Evolutionary conservation across 1,140 invertebrate species (phyloP).

Genomic region (Vanessa atalanta): DNA sequence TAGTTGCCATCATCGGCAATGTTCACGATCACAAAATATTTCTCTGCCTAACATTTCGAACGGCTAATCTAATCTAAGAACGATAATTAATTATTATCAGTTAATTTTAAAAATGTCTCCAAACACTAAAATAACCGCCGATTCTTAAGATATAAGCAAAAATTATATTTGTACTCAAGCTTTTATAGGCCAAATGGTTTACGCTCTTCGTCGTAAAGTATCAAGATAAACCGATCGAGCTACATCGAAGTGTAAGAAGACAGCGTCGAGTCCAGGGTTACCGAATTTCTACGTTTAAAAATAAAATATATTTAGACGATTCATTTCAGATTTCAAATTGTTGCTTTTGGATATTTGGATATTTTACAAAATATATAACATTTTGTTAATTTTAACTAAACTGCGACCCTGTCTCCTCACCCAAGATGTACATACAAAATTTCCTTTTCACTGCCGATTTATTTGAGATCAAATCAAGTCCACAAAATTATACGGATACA

Average conservation of each 20-base stretch:
- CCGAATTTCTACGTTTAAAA: not conserved
- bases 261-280: not conserved
- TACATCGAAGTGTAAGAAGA: conserved; percentile 16
- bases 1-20: conserved; percentile 45
- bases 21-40: conserved; percentile 69
- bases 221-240: conserved; percentile 1
- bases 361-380: not conserved
- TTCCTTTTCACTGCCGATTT: conserved; percentile 47
- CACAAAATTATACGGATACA: conserved; percentile 55
- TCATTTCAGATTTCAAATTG: not conserved
- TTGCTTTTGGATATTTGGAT: not conserved
- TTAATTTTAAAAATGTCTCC: conserved; percentile 39
- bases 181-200: conserved; percentile 53
- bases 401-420: not conserved
- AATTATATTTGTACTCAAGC: conserved; percentile 64
- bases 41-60: conserved; percentile 59
- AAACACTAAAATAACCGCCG: conserved; percentile 29
- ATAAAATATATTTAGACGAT: not conserved
- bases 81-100: conserved; percentile 38
- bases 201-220: not conserved
- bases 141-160: conserved; percentile 38
- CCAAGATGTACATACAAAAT: conserved; percentile 12
- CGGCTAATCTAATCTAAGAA: conserved; percentile 55
- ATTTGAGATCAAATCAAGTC: conserved; percentile 74
- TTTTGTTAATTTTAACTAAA: not conserved